Conservation (phyloP, 2,888 invertebrate species). For the Pomacea canaliculata region DNA sequence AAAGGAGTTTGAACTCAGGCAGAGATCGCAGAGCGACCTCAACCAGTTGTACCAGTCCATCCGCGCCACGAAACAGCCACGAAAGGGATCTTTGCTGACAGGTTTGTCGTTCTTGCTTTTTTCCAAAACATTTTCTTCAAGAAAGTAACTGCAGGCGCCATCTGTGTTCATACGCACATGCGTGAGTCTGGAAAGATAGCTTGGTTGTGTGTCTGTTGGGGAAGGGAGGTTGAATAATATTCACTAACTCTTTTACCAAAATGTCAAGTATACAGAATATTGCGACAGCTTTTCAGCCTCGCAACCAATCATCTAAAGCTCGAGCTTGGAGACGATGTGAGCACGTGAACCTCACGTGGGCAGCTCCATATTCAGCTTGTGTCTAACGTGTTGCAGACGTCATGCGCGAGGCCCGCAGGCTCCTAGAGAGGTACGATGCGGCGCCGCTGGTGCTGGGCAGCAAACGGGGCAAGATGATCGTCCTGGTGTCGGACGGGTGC, state of each 20-base stretch:
- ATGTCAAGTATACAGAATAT: no score
- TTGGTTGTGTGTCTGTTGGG: no score
- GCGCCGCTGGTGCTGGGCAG: slow-evolving; percentile 3
- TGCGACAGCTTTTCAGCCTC: no score
- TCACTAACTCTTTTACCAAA: no score
- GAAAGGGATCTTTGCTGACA: not conserved
- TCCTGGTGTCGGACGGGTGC: slow-evolving; percentile 21
- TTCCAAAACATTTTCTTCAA: not conserved
- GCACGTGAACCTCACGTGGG: no score
- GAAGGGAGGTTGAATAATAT: no score
- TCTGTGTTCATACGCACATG: no score
- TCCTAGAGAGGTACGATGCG: not conserved
- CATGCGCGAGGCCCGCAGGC: slow-evolving; percentile 4
- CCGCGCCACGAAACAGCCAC: not conserved
- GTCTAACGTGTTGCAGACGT: not conserved
- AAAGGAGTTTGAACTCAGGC: not conserved
- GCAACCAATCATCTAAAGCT: no score
- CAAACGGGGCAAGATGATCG: slow-evolving; percentile 16
- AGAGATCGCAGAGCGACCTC: not conserved
- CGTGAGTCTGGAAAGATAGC: no score
- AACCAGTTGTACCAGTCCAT: not conserved
- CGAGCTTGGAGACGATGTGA: no score
- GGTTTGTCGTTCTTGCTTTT: not conserved
- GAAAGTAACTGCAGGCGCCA: no score
- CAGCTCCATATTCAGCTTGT: no score